These are phyloP conservation scores for Varroa destructor DNA, from an alignment of 1,140 invertebrate genomes.

Conservation along the genomic window DNA sequence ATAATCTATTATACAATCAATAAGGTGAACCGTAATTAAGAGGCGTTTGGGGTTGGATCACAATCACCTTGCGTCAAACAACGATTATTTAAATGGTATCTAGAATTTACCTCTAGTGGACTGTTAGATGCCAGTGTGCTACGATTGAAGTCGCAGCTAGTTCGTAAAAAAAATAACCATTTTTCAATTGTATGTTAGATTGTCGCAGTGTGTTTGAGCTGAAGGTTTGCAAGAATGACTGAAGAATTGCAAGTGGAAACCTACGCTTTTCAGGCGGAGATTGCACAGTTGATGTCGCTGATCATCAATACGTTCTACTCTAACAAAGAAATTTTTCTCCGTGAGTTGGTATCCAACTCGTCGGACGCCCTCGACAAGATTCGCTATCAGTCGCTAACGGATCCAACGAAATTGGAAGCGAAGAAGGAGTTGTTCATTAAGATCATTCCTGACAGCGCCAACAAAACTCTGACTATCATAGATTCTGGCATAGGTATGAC, in stretches of 20 bases:
- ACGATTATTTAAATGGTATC: too few species aligned
- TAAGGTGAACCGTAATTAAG: too few species aligned
- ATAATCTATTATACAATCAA: too few species aligned
- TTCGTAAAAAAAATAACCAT: too few species aligned
- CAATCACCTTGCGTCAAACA: too few species aligned
- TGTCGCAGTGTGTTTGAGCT: too few species aligned
- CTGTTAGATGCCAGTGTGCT: too few species aligned
- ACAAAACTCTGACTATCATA: neutral
- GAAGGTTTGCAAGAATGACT: conserved; percentile 32
- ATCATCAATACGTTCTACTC: conserved; percentile 99
- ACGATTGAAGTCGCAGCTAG: too few species aligned
- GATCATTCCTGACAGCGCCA: neutral
- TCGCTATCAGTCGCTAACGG: conserved; percentile 73
- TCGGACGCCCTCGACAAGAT: conserved; percentile 50
- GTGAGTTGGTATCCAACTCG: conserved; percentile 83
- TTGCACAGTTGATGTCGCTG: conserved; percentile 87
- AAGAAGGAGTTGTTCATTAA: neutral
- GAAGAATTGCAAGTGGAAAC: conserved; percentile 44
- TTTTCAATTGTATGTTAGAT: too few species aligned
- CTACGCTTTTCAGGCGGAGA: conserved; percentile 79
- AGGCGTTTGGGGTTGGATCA: too few species aligned
- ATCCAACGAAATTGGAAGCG: conserved; percentile 48
- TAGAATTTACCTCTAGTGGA: too few species aligned
- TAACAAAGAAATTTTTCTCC: conserved; percentile 98
- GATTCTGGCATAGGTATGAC: neutral